Conservation (phyloP, 2,113 vertebrate genomes). For the Hassar affinis region DNA sequence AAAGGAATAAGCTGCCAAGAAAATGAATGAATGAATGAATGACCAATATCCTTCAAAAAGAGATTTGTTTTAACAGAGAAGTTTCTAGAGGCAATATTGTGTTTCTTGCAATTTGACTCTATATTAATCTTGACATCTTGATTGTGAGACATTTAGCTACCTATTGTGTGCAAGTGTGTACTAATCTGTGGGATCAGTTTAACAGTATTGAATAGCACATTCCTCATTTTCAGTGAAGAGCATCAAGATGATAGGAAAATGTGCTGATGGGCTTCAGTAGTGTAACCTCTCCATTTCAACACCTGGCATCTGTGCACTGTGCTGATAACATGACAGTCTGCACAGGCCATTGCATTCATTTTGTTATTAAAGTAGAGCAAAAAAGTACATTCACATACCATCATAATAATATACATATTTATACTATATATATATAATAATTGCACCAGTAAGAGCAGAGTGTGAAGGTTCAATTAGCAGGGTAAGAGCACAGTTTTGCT, state of each 20-base stretch:
- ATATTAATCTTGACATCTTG: slow-evolving; percentile 17
- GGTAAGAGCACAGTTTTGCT: too few species aligned
- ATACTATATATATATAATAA: too few species aligned
- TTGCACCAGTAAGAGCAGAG: too few species aligned
- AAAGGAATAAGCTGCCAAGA: too few species aligned
- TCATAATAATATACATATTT: too few species aligned
- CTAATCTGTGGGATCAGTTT: slow-evolving; percentile 31
- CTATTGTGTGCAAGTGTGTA: slow-evolving; percentile 13
- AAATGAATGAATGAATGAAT: too few species aligned
- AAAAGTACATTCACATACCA: neutral
- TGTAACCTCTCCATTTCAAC: slow-evolving; percentile 26
- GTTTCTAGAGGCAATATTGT: slow-evolving; percentile 23
- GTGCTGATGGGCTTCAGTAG: slow-evolving; percentile 24
- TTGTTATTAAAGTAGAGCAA: neutral
- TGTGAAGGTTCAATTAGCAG: too few species aligned
- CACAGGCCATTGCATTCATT: neutral
- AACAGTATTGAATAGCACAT: slow-evolving; percentile 38
- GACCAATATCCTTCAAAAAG: neutral
- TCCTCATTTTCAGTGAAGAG: slow-evolving; percentile 39
- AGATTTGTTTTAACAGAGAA: neutral
- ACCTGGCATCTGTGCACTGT: slow-evolving; percentile 20
- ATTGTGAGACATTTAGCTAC: slow-evolving; percentile 29
- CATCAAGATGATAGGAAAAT: slow-evolving; percentile 32
- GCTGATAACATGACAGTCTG: slow-evolving; percentile 26
- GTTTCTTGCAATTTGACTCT: slow-evolving; percentile 12